Evolutionary conservation across 2,888 invertebrate genomes (phyloP), one percentile per base, ranked within the genome.

Genomic region (Perdita meconis): DNA sequence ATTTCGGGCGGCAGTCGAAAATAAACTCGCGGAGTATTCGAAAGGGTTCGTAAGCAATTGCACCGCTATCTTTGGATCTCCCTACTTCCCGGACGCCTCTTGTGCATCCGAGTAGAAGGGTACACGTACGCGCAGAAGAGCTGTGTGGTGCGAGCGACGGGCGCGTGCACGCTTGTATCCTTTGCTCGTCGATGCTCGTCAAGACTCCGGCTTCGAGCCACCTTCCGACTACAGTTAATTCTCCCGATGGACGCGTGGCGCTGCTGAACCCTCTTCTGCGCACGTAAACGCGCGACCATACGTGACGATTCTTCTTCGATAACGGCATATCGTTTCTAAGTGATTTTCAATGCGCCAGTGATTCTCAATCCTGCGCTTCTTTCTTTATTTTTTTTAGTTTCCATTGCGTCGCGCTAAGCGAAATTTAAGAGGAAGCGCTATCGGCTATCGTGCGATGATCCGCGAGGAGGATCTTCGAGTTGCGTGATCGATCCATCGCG

Each of bases 151-250:
- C n/a, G n/a, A n/a, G n/a, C n/a, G n/a, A n/a, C n/a, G n/a, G n/a
- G n/a, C n/a, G n/a, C n/a, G 55, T 19, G 8, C 56, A 34, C 68
- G 61, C 24, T 16, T 34, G 34, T 40, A 30, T 68, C 40, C 26
- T 55, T 42, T 24, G 24, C 40, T 30, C 16, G n/a, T 22, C 12
- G 47, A n/a, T n/a, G 36, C 24, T 56, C 44, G 65, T 42, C 26
- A 40, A 40, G 40, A 44, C n/a, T n/a, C 53, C 65, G 61, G 12
- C 44, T 42, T 68, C 60, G 68, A 74, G 78, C 81, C 68, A 82
- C 74, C 78, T 81, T 80, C 69, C 75, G 86, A 86, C 85, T 85
- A 85, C 85, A 84, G 85, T 86, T 86, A 86, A 86, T 86, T 86
- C 82, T 65, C 66, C 78, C 78, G 82, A 78, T 78, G 78, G 67